These are phyloP conservation scores for Hippasteria phrygiana DNA, from an alignment of 53 echinoderm and acorn worm genomes.

Conservation along the genomic window DNA sequence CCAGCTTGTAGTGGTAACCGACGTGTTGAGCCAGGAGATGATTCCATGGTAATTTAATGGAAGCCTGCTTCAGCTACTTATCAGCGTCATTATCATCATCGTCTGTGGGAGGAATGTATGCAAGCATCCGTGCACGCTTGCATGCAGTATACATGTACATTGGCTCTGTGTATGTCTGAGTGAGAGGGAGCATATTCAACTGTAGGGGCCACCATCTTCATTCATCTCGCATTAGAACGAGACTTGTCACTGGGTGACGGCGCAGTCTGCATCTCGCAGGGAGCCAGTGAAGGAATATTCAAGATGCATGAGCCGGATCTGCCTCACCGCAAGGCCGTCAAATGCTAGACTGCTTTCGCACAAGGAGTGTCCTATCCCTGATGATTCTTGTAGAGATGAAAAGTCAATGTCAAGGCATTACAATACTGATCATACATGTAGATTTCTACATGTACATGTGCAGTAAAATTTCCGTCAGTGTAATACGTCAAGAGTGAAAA, in stretches of 20 bases:
- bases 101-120: neutral
- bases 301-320: slow-evolving; percentile 27
- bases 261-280: neutral
- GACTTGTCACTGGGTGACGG: slow-evolving; percentile 46
- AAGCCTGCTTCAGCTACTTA: slow-evolving; percentile 39
- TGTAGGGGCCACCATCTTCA: slow-evolving; percentile 22
- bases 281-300: neutral
- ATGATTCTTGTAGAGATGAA: slow-evolving; percentile 6
- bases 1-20: slow-evolving; percentile 22
- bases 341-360: slow-evolving; percentile 18
- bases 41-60: slow-evolving; percentile 57
- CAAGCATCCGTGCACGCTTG: slow-evolving; percentile 2
- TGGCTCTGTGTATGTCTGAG: neutral
- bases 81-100: slow-evolving; percentile 48
- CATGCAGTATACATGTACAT: neutral
- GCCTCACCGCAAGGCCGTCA: slow-evolving; percentile 25
- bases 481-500: neutral
- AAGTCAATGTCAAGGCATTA: neutral
- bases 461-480: neutral
- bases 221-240: slow-evolving; percentile 22
- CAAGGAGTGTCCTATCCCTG: slow-evolving; percentile 36
- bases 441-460: neutral
- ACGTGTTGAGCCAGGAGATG: slow-evolving; percentile 48
- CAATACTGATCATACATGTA: neutral
- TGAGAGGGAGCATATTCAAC: neutral